Base-by-base conservation (phyloP, 2,888 invertebrate genomes). In the Megastigmus dorsalis region DNA sequence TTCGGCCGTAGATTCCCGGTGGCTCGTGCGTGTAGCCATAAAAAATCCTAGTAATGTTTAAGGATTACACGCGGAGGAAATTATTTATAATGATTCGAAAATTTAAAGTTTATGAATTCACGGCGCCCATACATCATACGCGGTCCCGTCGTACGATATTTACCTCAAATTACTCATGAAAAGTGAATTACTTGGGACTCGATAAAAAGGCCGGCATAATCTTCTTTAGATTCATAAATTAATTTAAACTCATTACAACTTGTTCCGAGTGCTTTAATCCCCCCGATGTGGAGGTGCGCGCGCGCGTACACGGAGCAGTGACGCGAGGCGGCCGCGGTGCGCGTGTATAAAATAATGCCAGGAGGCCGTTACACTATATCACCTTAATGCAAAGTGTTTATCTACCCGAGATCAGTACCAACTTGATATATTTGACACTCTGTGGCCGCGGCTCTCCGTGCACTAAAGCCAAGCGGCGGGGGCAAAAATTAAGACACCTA, bases 311-410 rank as follows among this genome's bases (percentile, higher is more conserved):
- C n/a, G 30, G n/a, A n/a, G n/a, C n/a, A n/a, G n/a, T n/a, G n/a
- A n/a, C n/a, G n/a, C n/a, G n/a, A n/a, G n/a, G n/a, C n/a, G n/a
- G n/a, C n/a, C n/a, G n/a, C n/a, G n/a, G n/a, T n/a, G n/a, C n/a
- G n/a, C n/a, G n/a, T n/a, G n/a, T n/a, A n/a, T 66, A 54, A 73
- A 73, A 67, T 67, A 73, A 73, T 67, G 33, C 54, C 26, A 50
- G 50, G 5, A 26, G 54, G 55, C 43, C 62, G 62, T 38, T 63
- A 68, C 57, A 63, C 26, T 68, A 68, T 48, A 68, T 74, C 66
- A 62, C 48, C 48, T 41, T 45, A 74, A 62, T 66, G 52, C 59
- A 28, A 52, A 45, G 45, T 7, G 30, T 38, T 73, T 73, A 60
- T 60, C 60, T 30, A 20, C 5, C 13, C 18, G 30, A 33, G 33